phyloP scores from a whole-genome alignment of 2,113 vertebrate species.

The Atrichornis clamosus region DNA sequence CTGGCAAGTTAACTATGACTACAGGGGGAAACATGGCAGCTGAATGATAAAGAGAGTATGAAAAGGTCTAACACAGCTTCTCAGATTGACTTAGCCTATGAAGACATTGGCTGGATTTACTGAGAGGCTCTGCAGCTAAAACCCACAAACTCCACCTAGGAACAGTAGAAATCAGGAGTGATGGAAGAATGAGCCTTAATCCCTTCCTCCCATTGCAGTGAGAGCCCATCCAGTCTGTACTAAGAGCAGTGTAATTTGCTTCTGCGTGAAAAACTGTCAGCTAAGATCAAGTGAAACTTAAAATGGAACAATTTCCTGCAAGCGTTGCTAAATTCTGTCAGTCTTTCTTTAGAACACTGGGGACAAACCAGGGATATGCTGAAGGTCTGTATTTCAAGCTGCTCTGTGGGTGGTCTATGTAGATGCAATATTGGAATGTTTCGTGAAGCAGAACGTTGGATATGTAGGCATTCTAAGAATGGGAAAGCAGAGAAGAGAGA shows the following conservation, averaged over 20 bases:
- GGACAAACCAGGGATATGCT: background rate
- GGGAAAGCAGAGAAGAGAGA: background rate
- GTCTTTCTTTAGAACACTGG: background rate
- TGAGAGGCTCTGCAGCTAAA: background rate
- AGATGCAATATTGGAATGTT: background rate
- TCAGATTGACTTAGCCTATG: slow-evolving; percentile 37
- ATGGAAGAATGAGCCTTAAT: background rate
- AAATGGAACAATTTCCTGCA: background rate
- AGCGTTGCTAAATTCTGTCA: background rate
- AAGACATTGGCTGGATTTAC: slow-evolving; percentile 40
- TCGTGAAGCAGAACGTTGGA: background rate
- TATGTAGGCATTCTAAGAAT: background rate
- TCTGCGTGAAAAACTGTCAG: background rate
- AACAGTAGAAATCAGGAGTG: background rate
- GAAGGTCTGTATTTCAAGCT: background rate
- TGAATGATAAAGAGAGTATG: slow-evolving; percentile 45
- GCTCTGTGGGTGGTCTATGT: background rate
- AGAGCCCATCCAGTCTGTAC: background rate
- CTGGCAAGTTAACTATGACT: slow-evolving; percentile 58
- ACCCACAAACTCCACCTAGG: background rate
- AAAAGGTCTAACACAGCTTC: slow-evolving; percentile 54
- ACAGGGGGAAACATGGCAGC: slow-evolving; percentile 45
- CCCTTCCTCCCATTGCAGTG: background rate
- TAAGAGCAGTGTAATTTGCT: background rate
- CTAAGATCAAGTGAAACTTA: background rate